Evolutionary conservation across 2,113 vertebrate species (phyloP), one percentile per base, ranked within the genome.

Genomic region (Apaloderma vittatum): DNA sequence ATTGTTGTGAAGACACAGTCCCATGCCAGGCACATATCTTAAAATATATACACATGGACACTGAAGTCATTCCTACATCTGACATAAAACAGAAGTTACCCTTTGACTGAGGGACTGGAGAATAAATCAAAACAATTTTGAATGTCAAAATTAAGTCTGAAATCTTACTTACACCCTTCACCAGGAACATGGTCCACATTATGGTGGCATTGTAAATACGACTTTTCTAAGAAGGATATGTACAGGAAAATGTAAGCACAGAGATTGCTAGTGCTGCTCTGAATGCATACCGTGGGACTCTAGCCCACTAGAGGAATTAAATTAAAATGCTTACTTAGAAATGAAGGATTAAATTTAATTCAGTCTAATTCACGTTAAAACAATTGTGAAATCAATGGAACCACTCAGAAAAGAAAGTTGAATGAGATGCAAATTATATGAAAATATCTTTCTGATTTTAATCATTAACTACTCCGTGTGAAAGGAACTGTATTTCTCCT

Each of bases 1-100:
- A 40, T 4, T 30, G 4, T 71, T 70, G 8, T 36, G 48, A 84
- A 88, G 37, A 70, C 27, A 52, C 9, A 72, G 30, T 54, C 49
- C 22, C 5, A 1, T 4, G 1, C 7, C 52, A 14, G 52, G 18
- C 15, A 36, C 0, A 2, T n/a, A 61, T 65, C 34, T 85, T 81
- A 72, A 51, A 37, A 81, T 58, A n/a, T 77, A 22, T 27, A 29
- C 8, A 46, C 9, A 61, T 1, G 29, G 23, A 49, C 8, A 49
- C 1, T 59, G 37, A 90, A 94, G 74, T 12, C 6, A 18, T 75
- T 73, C 22, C 43, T 59, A 6, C 2, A 37, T 10, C 20, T 73
- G 8, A 29, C 19, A 34, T 5, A 17, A 8, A 45, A 67, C 5
- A 36, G 18, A 85, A 80, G 4, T 36, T 65, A 80, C 4, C 6